Percentiles rank a stretch among this genome's conserved stretches.
Evolutionary conservation across 2,113 vertebrate genomes (phyloP).

Genomic region (Laterallus jamaicensis): DNA sequence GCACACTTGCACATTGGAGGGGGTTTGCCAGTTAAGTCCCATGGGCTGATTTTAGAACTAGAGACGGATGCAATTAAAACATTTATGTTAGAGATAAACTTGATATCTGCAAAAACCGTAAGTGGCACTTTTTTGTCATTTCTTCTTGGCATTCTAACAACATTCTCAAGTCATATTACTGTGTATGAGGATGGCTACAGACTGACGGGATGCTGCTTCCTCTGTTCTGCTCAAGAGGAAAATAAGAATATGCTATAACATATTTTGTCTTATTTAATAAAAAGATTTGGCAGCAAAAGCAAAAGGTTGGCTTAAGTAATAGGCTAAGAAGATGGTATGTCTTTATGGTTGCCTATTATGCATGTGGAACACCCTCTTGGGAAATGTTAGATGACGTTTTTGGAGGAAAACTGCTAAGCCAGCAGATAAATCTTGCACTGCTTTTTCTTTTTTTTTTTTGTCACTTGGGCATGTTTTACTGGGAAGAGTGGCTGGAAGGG

Average conservation of each 20-base stretch:
- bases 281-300: not conserved
- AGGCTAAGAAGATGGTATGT: not conserved
- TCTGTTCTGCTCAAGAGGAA: not conserved
- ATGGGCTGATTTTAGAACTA: not conserved
- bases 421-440: not conserved
- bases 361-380: not conserved
- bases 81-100: not conserved
- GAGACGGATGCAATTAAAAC: not conserved
- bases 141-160: not conserved
- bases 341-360: not conserved
- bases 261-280: not conserved
- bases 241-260: rapidly evolving
- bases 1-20: not conserved
- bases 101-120: not conserved
- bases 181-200: not conserved
- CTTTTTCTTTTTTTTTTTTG: not conserved
- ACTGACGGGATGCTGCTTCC: not conserved
- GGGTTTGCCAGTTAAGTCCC: not conserved
- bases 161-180: rapidly evolving
- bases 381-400: not conserved
- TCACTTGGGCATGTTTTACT: not conserved
- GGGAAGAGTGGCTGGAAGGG: not conserved
- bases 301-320: not conserved
- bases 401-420: not conserved
- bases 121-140: not conserved